Conservation (phyloP, 2,888 invertebrate genomes). For the Rhodophaea formosa region DNA sequence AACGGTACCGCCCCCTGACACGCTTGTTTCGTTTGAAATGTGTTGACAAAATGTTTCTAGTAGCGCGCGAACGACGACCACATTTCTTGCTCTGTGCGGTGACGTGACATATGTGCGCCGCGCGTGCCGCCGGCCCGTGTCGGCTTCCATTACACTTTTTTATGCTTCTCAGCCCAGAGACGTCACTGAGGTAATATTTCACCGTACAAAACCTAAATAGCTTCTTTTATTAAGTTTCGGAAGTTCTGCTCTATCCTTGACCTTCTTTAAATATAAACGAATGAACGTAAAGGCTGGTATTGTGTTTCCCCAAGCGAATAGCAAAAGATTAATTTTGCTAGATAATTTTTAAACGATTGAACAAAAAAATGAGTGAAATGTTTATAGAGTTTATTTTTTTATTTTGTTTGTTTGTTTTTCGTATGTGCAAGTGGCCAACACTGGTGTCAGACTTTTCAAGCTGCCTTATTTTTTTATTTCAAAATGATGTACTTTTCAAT, state of each 20-base stretch:
- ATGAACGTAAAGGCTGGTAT: neutral
- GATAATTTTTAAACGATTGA: neutral
- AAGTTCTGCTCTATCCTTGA: neutral
- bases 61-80: too few species aligned
- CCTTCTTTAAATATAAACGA: neutral
- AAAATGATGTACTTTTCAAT: too few species aligned
- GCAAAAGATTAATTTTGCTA: neutral
- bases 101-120: slow-evolving; percentile 55
- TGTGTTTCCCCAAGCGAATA: too few species aligned
- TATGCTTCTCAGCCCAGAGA: neutral
- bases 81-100: slow-evolving; percentile 18
- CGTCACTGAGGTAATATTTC: slow-evolving; percentile 15
- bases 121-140: slow-evolving; percentile 47
- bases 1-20: too few species aligned
- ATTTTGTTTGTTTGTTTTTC: too few species aligned
- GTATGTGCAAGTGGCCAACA: too few species aligned
- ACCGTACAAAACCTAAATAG: slow-evolving; percentile 12
- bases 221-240: neutral
- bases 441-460: too few species aligned
- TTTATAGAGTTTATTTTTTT: too few species aligned
- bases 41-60: too few species aligned
- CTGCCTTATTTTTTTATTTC: too few species aligned
- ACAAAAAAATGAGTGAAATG: too few species aligned
- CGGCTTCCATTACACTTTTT: slow-evolving; percentile 35
- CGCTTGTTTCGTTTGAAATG: too few species aligned